Evolutionary conservation across 1,140 invertebrate genomes (phyloP), one percentile per base, ranked within the genome.

Genomic region (Camponotus pennsylvanicus): DNA sequence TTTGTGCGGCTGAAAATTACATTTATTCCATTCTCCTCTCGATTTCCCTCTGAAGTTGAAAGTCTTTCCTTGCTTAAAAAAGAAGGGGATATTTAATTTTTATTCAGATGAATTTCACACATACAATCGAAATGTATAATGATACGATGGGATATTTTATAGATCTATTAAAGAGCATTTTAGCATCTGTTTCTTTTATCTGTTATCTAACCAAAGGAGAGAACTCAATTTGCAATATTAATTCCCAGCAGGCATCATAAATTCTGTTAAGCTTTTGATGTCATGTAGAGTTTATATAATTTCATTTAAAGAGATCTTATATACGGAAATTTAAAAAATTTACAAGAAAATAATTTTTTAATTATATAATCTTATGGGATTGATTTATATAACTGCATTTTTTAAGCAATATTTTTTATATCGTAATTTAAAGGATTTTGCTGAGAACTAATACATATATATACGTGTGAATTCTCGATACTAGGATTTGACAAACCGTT

Each of bases 1-100:
- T 67, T 66, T 21, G 61, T 61, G n/a, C 57, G 18, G 59, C 64
- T 80, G 78, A 40, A 67, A 82, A 85, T 78, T 85, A 85, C 83
- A 59, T 78, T 67, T 83, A 49, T 27, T 85, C 49, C 13, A n/a
- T 59, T 64, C 37, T 18, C 37, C 42, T 79, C 27, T 64, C 49
- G 34, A 64, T 85, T 64, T 64, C 49, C 75, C 45, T 66, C 21
- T 2, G 45, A 66, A 59, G 64, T 45, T 11, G 75, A 80, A 59
- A 73, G 45, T 27, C 40, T 73, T 61, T 73, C 52, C 59, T 59
- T 15, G 49, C 0, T 52, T 52, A 52, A 18, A 52, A 52, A 15
- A 52, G 15, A 52, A 52, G 5, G 49, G 3, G 49, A 5, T 52
- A 52, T 18, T 52, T 52, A 52, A 52, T 52, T 52, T 52, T 52